A percentile compares a stretch with the other conserved stretches of the same genome.
Conservation (phyloP, 2,113 vertebrate genomes). For the Dasyprocta punctata region DNA sequence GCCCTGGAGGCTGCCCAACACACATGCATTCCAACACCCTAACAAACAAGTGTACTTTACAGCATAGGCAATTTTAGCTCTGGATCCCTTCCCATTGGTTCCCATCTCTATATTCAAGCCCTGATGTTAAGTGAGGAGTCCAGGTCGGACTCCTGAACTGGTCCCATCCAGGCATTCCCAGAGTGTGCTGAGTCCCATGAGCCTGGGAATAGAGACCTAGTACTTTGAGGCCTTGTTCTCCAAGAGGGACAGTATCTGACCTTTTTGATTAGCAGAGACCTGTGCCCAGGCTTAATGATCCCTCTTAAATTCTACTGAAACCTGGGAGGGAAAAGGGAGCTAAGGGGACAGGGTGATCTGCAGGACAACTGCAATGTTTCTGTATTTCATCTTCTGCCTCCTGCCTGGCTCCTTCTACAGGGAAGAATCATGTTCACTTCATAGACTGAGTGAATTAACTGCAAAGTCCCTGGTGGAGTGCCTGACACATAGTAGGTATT, state of each 20-base stretch:
- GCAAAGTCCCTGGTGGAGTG: background rate
- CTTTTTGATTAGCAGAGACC: background rate
- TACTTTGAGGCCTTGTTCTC: background rate
- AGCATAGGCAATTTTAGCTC: constrained; percentile 70
- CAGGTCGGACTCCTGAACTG: background rate
- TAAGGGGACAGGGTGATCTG: background rate
- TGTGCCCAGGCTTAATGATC: background rate
- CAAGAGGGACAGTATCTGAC: background rate
- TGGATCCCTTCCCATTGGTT: constrained; percentile 66
- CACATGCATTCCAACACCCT: constrained; percentile 62
- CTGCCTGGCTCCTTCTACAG: background rate
- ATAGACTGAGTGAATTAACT: background rate
- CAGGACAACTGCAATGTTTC: background rate
- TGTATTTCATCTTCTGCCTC: background rate
- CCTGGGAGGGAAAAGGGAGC: background rate
- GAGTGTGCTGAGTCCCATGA: background rate
- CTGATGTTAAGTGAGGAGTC: background rate
- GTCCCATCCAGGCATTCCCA: background rate
- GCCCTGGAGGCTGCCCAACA: constrained; percentile 37
- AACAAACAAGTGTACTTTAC: constrained; percentile 75
- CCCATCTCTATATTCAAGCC: constrained; percentile 51
- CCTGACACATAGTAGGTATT: background rate
- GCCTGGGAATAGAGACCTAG: background rate
- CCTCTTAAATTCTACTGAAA: constrained; percentile 9
- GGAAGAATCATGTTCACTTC: background rate